These are phyloP conservation scores for Aphaenogaster ashmeadi DNA, from an alignment of 1,140 invertebrate species.

Conservation along the genomic window DNA sequence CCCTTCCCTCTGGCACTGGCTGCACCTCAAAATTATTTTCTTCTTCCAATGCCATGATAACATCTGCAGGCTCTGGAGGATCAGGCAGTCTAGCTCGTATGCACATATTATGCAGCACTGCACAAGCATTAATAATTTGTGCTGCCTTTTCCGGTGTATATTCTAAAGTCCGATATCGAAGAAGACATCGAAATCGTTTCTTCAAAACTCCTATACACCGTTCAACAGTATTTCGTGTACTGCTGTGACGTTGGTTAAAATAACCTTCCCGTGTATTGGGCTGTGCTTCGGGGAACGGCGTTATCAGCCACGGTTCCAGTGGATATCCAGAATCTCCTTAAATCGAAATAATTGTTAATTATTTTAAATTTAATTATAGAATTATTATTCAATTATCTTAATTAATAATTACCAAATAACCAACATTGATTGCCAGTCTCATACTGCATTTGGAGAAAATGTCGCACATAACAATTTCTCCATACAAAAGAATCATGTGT, in stretches of 20 bases:
- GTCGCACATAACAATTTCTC: not conserved
- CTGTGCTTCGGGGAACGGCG: not conserved
- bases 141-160: not conserved
- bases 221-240: no score
- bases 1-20: not conserved
- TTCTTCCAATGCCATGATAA: not conserved
- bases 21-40: not conserved
- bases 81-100: no score
- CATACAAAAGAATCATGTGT: not conserved
- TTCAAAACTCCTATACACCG: no score
- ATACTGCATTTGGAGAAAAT: not conserved
- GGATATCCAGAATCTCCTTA: not conserved
- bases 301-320: not conserved
- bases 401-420: constrained; percentile 2
- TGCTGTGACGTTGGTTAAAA: not conserved
- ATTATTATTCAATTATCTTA: not conserved
- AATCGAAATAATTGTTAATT: not conserved
- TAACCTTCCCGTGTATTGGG: not conserved
- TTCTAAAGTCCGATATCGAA: not conserved
- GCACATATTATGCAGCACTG: no score
- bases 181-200: no score
- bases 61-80: not conserved
- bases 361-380: not conserved
- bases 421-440: not conserved
- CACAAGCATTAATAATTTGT: no score